Percentiles rank a stretch among this genome's conserved stretches.
phyloP scores from a whole-genome alignment of 2,888 invertebrate species.

The Pherbina coryleti region DNA sequence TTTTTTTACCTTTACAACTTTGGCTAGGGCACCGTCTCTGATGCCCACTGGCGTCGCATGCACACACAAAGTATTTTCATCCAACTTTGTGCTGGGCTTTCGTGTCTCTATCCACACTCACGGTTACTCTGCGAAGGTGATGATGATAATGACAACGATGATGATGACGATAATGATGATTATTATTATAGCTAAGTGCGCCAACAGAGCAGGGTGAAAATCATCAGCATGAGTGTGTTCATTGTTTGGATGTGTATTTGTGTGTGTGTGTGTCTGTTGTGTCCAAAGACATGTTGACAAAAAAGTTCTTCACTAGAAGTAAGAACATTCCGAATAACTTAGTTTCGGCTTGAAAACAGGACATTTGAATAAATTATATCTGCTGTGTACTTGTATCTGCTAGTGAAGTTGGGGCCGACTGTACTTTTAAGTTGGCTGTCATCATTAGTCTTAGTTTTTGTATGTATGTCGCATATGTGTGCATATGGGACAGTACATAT shows the following conservation, averaged over 20 bases:
- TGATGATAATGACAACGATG: no score
- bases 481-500: background rate
- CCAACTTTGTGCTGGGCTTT: background rate
- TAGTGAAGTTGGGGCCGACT: constrained; percentile 2
- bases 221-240: background rate
- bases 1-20: background rate
- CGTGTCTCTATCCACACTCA: no score
- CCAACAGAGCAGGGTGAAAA: background rate
- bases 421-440: constrained; percentile 15
- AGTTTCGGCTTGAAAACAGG: constrained; percentile 12
- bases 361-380: constrained; percentile 32
- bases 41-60: background rate
- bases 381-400: background rate
- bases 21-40: background rate
- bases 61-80: background rate
- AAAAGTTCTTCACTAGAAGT: constrained; percentile 6
- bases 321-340: background rate
- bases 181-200: no score
- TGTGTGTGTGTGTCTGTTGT: background rate
- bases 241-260: background rate
- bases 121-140: no score
- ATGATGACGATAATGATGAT: no score
- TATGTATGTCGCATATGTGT: background rate
- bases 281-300: constrained; percentile 11
- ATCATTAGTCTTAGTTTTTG: background rate